These are phyloP conservation scores for Agrochola circellaris DNA, from an alignment of 2,888 invertebrate genomes.

Conservation along the genomic window DNA sequence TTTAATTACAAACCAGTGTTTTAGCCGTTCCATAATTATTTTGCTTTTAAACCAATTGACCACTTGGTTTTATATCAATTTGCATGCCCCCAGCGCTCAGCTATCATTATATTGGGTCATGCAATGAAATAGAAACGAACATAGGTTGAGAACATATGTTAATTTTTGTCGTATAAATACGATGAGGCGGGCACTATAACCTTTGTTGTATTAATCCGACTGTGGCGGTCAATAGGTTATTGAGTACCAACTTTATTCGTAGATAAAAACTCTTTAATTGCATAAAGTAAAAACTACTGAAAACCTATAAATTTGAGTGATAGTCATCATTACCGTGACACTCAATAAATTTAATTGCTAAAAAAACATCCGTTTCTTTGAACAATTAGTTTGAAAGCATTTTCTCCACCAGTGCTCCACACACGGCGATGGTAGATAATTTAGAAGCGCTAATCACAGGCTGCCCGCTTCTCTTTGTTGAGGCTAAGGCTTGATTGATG, in stretches of 20 bases:
- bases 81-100: too few species aligned
- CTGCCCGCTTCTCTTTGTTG: constrained; percentile 79
- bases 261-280: neutral
- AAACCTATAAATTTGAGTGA: neutral
- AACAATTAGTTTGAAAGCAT: constrained; percentile 52
- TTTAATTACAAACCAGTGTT: too few species aligned
- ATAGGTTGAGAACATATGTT: too few species aligned
- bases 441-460: constrained; percentile 84
- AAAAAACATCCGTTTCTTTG: constrained; percentile 25
- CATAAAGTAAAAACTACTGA: neutral
- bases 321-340: neutral
- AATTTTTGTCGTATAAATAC: neutral
- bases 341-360: neutral
- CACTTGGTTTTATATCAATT: neutral
- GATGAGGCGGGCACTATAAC: neutral
- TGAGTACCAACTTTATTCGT: neutral
- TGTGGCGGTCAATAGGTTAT: neutral
- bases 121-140: neutral
- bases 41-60: neutral
- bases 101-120: too few species aligned
- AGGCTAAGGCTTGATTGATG: constrained; percentile 84
- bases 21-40: too few species aligned
- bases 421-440: constrained; percentile 78
- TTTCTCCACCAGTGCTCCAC: constrained; percentile 50
- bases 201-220: neutral